Percentiles rank a stretch among this genome's conserved stretches.
These are phyloP conservation scores for Dasyurus viverrinus DNA, from an alignment of 2,113 vertebrate species.

Conservation along the genomic window DNA sequence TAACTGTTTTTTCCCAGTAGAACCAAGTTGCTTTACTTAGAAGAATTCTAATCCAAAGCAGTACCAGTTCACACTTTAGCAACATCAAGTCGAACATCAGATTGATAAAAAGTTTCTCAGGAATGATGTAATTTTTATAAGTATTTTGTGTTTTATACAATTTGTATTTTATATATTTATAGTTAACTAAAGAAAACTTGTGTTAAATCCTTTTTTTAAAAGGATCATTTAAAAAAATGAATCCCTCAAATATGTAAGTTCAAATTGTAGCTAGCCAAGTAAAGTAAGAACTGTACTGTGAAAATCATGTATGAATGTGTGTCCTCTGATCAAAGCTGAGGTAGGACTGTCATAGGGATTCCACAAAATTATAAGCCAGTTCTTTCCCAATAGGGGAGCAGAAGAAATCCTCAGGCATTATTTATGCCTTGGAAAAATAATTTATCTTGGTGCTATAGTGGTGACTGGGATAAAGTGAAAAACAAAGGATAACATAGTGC, in stretches of 20 bases:
- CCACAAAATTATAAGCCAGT: not conserved
- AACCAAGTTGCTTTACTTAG: not conserved
- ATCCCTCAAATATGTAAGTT: not conserved
- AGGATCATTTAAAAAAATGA: not conserved
- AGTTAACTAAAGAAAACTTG: not conserved
- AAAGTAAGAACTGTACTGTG: constrained; percentile 2
- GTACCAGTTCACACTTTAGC: rapidly evolving
- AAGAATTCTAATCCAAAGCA: not conserved
- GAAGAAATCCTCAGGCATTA: not conserved
- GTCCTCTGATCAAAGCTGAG: not conserved
- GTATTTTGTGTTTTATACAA: not conserved
- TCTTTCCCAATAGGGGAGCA: not conserved
- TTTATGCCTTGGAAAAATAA: not conserved
- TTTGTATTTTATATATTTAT: not conserved
- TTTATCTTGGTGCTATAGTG: not conserved
- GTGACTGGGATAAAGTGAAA: not conserved
- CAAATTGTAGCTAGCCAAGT: not conserved
- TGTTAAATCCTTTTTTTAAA: not conserved
- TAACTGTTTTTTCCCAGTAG: not conserved
- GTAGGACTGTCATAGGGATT: not conserved
- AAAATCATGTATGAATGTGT: not conserved
- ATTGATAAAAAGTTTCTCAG: not conserved
- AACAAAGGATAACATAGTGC: rapidly evolving
- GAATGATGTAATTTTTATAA: not conserved
- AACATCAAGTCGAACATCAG: not conserved